Conservation (phyloP, 35 echinoderm and acorn worm genomes). For the Ptychodera flava region DNA sequence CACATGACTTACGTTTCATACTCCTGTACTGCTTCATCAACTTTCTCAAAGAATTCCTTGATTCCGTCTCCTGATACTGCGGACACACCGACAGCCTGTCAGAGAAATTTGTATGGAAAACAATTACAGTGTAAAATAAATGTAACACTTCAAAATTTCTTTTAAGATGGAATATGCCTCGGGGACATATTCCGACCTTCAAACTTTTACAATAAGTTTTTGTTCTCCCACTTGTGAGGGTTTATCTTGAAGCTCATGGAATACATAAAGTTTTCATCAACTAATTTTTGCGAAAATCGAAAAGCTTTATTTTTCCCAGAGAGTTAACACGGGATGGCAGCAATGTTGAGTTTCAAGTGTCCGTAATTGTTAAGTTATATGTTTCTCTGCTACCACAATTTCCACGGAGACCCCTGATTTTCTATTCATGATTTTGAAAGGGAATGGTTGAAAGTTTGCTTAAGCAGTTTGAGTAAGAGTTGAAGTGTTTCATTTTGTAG, state of each 20-base stretch:
- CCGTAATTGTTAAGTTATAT: too few species aligned
- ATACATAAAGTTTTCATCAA: background rate
- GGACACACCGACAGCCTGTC: conserved; percentile 85
- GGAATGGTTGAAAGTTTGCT: too few species aligned
- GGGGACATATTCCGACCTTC: background rate
- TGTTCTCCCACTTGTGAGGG: background rate
- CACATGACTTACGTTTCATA: conserved; percentile 80
- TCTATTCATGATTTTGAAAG: too few species aligned
- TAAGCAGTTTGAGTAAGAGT: too few species aligned
- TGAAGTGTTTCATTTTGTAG: too few species aligned
- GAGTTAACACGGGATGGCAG: too few species aligned
- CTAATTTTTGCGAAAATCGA: background rate
- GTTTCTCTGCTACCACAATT: too few species aligned
- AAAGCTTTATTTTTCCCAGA: too few species aligned
- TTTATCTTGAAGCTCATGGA: background rate
- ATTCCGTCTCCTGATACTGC: conserved; percentile 87
- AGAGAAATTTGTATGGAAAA: too few species aligned
- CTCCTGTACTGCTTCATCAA: conserved; percentile 73
- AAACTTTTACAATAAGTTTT: background rate
- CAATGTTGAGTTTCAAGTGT: too few species aligned
- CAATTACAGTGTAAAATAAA: too few species aligned
- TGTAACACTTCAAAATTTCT: background rate
- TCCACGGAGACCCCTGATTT: too few species aligned
- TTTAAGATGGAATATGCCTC: background rate
- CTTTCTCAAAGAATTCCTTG: conserved; percentile 69